Base-by-base conservation (phyloP, 1,140 invertebrate genomes). In the Eurosta solidaginis region DNA sequence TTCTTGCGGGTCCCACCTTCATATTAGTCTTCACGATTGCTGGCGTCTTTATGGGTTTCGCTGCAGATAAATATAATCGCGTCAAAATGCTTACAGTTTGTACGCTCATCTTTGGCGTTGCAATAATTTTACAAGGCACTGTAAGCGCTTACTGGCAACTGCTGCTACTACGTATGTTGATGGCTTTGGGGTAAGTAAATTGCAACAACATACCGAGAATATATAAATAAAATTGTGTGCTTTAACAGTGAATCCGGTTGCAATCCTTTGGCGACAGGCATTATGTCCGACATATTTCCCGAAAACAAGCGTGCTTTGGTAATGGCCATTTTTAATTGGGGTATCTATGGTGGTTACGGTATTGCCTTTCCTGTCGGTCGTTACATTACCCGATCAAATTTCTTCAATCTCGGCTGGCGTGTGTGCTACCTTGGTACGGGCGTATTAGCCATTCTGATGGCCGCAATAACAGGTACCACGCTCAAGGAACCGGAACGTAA, bases 251-350 rank as follows among this genome's bases (percentile, higher is more conserved):
- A 97, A 88, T 93, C 96, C 2, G 96, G 94, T 1, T 96, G 96
- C 84, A 96, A 96, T 88, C 96, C 96, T 0, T 88, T 97, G 81
- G 95, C 95, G 2, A 96, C 95, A 0, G 90, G 90, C 74, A 92
- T 98, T 52, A 90, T 98, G 17, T 94, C 95, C 0, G 96, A 97
- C 83, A 92, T 96, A 81, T 96, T 96, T 82, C 91, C 92, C 0
- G 94, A 95, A 86, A 90, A 94, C 76, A 93, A 95, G 80, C 91
- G 96, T 79, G 96, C 94, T 9, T 88, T 97, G 14, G 96, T 97
- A 1, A 92, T 98, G 90, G 96, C 96, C 1, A 93, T 98, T 76
- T 97, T 97, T 89, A 97, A 97, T 88, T 97, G 96, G 96, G 96
- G 96, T 42, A 97, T 98, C 80, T 98, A 98, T 83, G 94, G 96